Evolutionary conservation across 2,797 vertebrate species (phyloP).

Genomic region (Pogoniulus pusillus): DNA sequence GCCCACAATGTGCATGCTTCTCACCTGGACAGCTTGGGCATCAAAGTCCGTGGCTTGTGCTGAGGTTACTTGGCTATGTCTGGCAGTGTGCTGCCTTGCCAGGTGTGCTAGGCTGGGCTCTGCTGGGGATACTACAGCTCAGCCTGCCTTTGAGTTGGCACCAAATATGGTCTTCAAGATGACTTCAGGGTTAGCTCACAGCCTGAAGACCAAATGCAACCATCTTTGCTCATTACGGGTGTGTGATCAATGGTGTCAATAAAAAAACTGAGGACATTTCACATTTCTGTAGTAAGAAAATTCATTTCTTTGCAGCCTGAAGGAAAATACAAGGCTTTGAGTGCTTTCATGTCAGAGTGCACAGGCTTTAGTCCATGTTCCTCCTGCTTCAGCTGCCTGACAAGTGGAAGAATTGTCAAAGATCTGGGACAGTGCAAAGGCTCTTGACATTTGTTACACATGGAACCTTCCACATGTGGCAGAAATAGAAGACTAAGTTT

Average conservation of each 20-base stretch:
- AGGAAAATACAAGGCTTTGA: background rate
- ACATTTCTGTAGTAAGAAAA: background rate
- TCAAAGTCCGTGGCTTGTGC: background rate
- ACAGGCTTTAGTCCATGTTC: background rate
- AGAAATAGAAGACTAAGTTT: conserved; percentile 50
- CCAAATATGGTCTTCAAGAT: background rate
- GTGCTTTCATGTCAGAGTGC: background rate
- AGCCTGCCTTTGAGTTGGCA: background rate
- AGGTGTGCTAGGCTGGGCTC: accelerated
- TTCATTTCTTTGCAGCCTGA: background rate
- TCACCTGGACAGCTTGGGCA: accelerated
- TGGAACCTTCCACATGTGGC: conserved; percentile 48
- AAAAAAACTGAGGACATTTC: background rate
- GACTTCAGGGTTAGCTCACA: background rate
- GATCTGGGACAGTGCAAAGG: background rate
- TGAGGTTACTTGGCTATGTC: background rate
- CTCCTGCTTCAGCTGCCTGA: background rate
- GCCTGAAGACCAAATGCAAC: background rate
- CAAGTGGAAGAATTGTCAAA: background rate
- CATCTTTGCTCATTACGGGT: background rate
- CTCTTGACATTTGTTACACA: conserved; percentile 24
- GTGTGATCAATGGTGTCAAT: background rate
- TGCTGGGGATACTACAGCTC: background rate
- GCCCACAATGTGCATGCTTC: background rate
- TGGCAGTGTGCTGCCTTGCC: background rate